Evolutionary conservation across 2,797 vertebrate genomes (phyloP), one percentile per base, ranked within the genome.

Genomic region (Sebastes diploproa): DNA sequence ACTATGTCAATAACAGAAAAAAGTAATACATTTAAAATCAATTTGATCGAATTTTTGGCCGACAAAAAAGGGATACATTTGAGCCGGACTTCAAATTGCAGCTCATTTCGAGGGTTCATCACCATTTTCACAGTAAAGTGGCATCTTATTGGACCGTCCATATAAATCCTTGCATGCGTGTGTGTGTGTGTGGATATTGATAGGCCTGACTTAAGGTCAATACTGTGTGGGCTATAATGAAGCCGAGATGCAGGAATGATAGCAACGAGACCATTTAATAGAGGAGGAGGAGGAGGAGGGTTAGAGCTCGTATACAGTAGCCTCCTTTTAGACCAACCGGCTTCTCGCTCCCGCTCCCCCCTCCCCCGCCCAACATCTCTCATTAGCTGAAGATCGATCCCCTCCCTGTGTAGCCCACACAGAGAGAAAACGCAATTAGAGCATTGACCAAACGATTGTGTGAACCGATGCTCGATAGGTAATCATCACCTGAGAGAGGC

Each of bases 341-440:
- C 81, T 75, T 67, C 64, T 72, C 42, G 32, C 74, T 14, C n/a
- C 22, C 1, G 1, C 54, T 10, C 22, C 7, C 14, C 8, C 5
- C 11, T 6, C 59, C 52, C 18, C 60, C 20, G 1, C 72, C 73
- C 86, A 68, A 65, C 85, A 75, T 82, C 91, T 91, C 91, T 93
- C 91, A 92, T 94, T 94, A 94, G 92, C 87, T 23, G 77, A 66
- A 86, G 89, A 94, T 95, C 93, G 91, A 94, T 93, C 72, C 58
- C 77, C 74, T 80, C 81, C 68, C 68, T 13, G 86, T 75, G 83
- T 63, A 52, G 84, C 81, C 84, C 91, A 84, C 90, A 88, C 84
- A 68, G 69, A 91, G 81, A 93, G 86, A 94, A 94, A 93, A 92
- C 58, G 85, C 90, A 94, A 94, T 95, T 93, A 94, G 93, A 91